Evolutionary conservation across 2,888 invertebrate genomes (phyloP), one percentile per base, ranked within the genome.

Genomic region (Acronicta alni): DNA sequence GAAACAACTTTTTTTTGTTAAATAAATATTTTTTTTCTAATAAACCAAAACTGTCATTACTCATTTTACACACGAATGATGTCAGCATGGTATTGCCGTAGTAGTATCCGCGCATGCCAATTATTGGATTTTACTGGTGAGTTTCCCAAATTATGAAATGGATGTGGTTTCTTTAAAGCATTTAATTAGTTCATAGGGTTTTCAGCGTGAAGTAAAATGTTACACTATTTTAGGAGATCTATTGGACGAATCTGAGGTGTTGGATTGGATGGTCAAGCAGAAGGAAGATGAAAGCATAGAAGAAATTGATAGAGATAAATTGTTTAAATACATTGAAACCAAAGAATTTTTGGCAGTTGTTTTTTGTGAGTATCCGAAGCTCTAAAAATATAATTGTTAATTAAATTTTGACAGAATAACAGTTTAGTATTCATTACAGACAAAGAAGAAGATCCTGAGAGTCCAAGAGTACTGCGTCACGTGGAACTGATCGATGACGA

Each of bases 221-320:
- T 59, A 66, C 85, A 87, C 86, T 76, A 86, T 94, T 95, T 88
- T 93, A 94, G 94, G 94, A 63, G 93, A 93, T 82, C 91, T 95
- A 43, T 86, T 92, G 86, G 97, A 98, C 82, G 98, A 98, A 89
- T 95, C 95, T 46, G 97, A 97, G 86, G 98, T 98, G 7, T 95
- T 98, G 75, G 97, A 97, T 79, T 98, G 98, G 98, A 97, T 98
- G 96, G 95, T 97, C 60, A 97, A 97, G 87, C 98, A 98, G 88
- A 98, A 98, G 86, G 97, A 97, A 87, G 98, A 98, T 86, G 97
- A 97, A 87, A 98, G 98, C 84, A 98, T 98, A 75, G 98, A 98
- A 87, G 97, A 98, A 87, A 97, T 98, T 67, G 96, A 97, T 82
- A 95, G 98, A 80, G 97, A 98, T 48, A 95, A 96, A 80, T 94